A percentile compares a stretch with the other conserved stretches of the same genome.
phyloP scores from a whole-genome alignment of 2,797 vertebrate species.

The Psittacula derbiana region DNA sequence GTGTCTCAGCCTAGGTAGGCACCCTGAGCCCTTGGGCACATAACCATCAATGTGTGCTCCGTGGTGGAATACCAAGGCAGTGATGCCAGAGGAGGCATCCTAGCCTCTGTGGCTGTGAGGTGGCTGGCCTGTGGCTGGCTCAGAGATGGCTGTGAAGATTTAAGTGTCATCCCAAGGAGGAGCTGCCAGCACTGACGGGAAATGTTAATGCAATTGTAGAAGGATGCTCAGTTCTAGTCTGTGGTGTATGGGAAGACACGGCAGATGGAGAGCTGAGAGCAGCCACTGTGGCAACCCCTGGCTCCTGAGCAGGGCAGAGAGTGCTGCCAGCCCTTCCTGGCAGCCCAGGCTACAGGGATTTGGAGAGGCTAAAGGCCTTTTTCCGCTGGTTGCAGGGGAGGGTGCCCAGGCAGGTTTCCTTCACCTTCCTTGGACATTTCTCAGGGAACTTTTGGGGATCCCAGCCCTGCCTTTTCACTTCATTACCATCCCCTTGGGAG shows the following conservation, averaged over 20 bases:
- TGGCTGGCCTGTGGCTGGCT: not conserved
- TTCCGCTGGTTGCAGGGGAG: not conserved
- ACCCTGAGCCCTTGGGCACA: not conserved
- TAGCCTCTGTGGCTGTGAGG: not conserved
- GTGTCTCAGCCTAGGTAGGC: not conserved
- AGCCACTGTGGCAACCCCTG: not conserved
- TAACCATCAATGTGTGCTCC: fast-evolving
- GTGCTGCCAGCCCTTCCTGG: not conserved
- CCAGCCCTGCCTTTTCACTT: not conserved
- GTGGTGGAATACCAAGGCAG: not conserved
- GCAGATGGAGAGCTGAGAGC: not conserved
- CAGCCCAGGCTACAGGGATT: not conserved
- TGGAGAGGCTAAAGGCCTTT: not conserved
- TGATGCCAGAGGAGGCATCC: fast-evolving
- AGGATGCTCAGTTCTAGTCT: not conserved
- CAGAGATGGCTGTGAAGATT: not conserved
- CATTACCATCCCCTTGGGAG: not conserved
- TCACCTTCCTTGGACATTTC: fast-evolving
- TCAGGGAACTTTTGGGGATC: not conserved
- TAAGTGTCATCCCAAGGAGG: not conserved
- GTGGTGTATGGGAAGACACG: not conserved
- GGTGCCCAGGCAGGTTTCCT: not conserved
- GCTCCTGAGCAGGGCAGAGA: not conserved
- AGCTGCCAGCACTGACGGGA: not conserved
- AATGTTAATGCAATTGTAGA: not conserved